Base-by-base conservation (phyloP, 2,113 vertebrate species). In the Myotis yumanensis region DNA sequence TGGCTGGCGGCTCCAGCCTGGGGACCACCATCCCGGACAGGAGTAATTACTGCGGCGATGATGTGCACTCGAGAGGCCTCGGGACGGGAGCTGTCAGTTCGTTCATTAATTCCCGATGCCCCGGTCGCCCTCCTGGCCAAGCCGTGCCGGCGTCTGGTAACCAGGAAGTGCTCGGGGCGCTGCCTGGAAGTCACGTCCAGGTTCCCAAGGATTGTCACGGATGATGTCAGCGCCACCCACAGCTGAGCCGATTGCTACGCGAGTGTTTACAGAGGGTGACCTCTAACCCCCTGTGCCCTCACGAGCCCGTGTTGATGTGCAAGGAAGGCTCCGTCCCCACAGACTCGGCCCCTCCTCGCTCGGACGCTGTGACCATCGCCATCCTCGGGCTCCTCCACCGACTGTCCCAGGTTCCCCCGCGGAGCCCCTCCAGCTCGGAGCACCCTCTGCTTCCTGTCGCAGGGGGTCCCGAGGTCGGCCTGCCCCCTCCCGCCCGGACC, bases 351-450 rank as follows among this genome's bases (percentile, higher is more conserved):
- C 6, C 3, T 25, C 22, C 30, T 16, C 10, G 18, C 57, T 52
- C n/a, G 15, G 14, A 5, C 8, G 35, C 32, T 40, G 0, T 43
- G 57, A 37, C 64, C 9, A 0, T n/a, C 6, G 3, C 15, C 11
- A 11, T 8, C 11, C 3, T 40, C 30, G 3, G 5, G 54, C 54
- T 22, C 15, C 51, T 5, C 51, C 54, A 8, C 54, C 7, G 17
- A 17, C 4, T 57, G 43, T 32, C 43, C 85, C 4, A 5, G 0
- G 2, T 17, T 69, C 76, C 16, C 12, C 30, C 17, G 20, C 6
- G 30, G 52, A 75, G 9, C 2, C 32, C 17, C 32, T 73, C 46
- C 0, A 10, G 10, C 40, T 86, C 37, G 25, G 30, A 85, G 40
- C 4, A 52, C 20, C 35, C 18, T 17, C 71, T 62, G 20, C 14